Evolutionary conservation across 92 coral and sea anemone species (phyloP).

Genomic region (Actinernus sp.): DNA sequence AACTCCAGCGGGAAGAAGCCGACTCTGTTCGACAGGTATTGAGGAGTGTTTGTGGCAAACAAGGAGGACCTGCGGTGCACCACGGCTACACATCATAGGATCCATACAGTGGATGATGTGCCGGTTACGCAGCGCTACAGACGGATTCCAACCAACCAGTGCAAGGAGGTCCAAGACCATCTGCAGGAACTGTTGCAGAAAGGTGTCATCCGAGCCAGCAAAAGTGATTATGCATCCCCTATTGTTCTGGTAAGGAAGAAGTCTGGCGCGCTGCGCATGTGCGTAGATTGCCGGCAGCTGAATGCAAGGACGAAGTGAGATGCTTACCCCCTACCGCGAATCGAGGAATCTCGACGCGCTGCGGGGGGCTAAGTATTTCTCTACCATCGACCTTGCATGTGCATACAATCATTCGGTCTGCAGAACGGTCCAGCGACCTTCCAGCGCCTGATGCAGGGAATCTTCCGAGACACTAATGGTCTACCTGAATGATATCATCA

Average conservation of each 20-base stretch:
- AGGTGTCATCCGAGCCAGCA: slow-evolving; percentile 5
- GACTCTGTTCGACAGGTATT: slow-evolving; percentile 25
- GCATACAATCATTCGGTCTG: slow-evolving; percentile 50
- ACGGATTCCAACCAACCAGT: slow-evolving; percentile 5
- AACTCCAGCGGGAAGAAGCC: slow-evolving; percentile 28
- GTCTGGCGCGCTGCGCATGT: slow-evolving; percentile 48
- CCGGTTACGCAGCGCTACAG: slow-evolving; percentile 4
- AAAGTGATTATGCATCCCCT: slow-evolving; percentile 51
- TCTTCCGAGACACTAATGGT: slow-evolving; percentile 37
- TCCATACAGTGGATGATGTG: slow-evolving; percentile 10
- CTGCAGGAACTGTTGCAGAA: slow-evolving; percentile 13
- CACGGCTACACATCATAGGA: slow-evolving; percentile 3
- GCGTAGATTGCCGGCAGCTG: slow-evolving; percentile 54
- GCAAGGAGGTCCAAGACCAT: slow-evolving; percentile 11
- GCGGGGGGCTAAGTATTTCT: slow-evolving; percentile 31
- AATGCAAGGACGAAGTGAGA: slow-evolving; percentile 31
- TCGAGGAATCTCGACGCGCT: slow-evolving; percentile 50
- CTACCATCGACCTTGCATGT: slow-evolving; percentile 20
- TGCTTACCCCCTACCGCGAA: slow-evolving; percentile 34
- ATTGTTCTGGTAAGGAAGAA: slow-evolving; percentile 63
- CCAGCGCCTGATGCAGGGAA: slow-evolving; percentile 40
- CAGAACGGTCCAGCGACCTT: slow-evolving; percentile 27
- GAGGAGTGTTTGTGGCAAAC: slow-evolving; percentile 25
- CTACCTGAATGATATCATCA: slow-evolving; percentile 52
- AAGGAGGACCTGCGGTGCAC: neutral